These are phyloP conservation scores for Rhopalosiphum maidis DNA, from an alignment of 1,140 invertebrate species.

Conservation along the genomic window DNA sequence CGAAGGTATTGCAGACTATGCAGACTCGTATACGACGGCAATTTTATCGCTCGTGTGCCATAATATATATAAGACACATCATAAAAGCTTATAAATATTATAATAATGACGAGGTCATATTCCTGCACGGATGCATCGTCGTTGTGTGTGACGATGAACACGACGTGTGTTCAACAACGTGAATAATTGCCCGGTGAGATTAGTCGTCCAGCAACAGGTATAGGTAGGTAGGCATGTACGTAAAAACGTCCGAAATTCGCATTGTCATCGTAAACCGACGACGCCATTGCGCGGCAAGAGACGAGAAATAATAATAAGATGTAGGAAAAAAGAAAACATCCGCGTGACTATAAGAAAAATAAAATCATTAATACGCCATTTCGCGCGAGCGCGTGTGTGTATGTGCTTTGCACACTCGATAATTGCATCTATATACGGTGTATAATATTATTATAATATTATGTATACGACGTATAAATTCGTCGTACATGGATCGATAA, in stretches of 20 bases:
- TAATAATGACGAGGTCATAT: conserved; percentile 11
- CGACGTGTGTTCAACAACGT: neutral
- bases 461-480: neutral
- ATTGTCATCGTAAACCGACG: neutral
- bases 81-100: neutral
- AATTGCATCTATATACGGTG: neutral
- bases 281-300: neutral
- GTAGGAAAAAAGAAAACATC: conserved; percentile 18
- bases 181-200: neutral
- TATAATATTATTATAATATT: conserved; percentile 16
- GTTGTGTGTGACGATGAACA: neutral
- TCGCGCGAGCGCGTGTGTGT: neutral
- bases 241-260: conserved; percentile 14
- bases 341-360: neutral
- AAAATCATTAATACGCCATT: neutral
- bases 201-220: neutral
- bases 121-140: neutral
- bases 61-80: neutral
- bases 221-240: neutral
- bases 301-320: neutral
- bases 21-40: neutral
- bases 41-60: neutral
- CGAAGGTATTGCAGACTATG: neutral
- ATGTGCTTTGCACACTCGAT: neutral
- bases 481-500: neutral